These are phyloP conservation scores for Xiphophorus hellerii DNA, from an alignment of 2,113 vertebrate species.

Conservation along the genomic window DNA sequence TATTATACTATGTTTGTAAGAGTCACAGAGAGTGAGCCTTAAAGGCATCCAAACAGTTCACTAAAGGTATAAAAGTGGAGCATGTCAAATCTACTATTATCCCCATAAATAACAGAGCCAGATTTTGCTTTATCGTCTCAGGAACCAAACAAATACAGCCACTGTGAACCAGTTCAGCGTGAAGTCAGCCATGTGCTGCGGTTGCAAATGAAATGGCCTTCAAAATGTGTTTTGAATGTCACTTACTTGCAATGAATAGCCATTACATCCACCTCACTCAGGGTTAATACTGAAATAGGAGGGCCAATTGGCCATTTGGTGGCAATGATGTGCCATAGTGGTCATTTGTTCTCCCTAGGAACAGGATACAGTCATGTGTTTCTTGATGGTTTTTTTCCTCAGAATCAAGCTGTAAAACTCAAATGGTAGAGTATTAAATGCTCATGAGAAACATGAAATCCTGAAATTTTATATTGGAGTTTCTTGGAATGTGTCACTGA, in stretches of 20 bases:
- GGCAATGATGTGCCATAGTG: slow-evolving; percentile 47
- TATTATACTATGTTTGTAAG: slow-evolving; percentile 42
- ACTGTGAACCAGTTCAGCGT: slow-evolving; percentile 57
- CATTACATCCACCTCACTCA: slow-evolving; percentile 64
- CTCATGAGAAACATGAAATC: slow-evolving; percentile 30
- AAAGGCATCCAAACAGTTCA: slow-evolving; percentile 19
- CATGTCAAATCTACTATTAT: slow-evolving; percentile 68
- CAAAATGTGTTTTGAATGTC: slow-evolving; percentile 68
- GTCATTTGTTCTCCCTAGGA: slow-evolving; percentile 44
- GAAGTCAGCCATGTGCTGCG: slow-evolving; percentile 63
- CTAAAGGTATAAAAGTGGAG: slow-evolving; percentile 52
- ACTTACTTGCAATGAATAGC: slow-evolving; percentile 54
- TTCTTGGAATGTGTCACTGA: not conserved
- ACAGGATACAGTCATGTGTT: slow-evolving; percentile 40
- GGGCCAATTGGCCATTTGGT: slow-evolving; percentile 64
- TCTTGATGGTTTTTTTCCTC: slow-evolving; percentile 26
- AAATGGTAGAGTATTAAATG: slow-evolving; percentile 18
- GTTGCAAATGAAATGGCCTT: slow-evolving; percentile 63
- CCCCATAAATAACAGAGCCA: slow-evolving; percentile 55
- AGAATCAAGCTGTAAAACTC: slow-evolving; percentile 27
- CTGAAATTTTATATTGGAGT: slow-evolving; percentile 19
- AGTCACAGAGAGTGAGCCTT: slow-evolving; percentile 23
- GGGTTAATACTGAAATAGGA: slow-evolving; percentile 62
- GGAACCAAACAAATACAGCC: slow-evolving; percentile 51
- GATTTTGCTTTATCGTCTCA: slow-evolving; percentile 37